Base-by-base conservation (phyloP, 2,797 vertebrate genomes). In the Sebastes iracundus region DNA sequence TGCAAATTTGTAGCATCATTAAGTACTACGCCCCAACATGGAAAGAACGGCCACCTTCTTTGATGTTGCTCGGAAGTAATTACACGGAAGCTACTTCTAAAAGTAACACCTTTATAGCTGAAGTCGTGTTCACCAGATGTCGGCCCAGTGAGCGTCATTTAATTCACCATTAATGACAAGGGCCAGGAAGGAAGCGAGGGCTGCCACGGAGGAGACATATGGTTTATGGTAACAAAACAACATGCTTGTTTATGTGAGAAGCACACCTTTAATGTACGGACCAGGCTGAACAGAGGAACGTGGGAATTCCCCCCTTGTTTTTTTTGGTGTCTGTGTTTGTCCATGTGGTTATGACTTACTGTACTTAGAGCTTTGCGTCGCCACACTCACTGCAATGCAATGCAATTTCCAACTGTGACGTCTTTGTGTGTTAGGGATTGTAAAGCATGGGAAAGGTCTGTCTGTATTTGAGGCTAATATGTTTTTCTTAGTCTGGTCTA, bases 131-230 rank as follows among this genome's bases (percentile, higher is more conserved):
- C 72, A 66, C 92, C 94, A 95, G 95, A 95, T 95, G 95, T 94
- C 71, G 33, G 80, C 73, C 68, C 80, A 56, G 84, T 75, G 67
- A 91, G 75, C 67, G 35, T 86, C 62, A 77, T 88, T 94, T 91
- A 85, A 91, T 94, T 85, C 74, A 1, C 87, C 74, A 92, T 93
- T 95, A 95, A 94, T 94, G 92, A 94, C 91, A 94, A 88, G 89
- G 83, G 73, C 70, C 82, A 89, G 90, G 83, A 90, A 90, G 91
- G 85, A 85, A 93, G 90, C 84, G 63, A 72, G 79, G 82, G 77
- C 61, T 61, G 84, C 75, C 27, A 35, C 55, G 63, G 72, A 90
- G 83, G 61, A 42, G 71, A 78, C 80, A 75, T 79, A 18, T 77
- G 86, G 82, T 92, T 92, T 82, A 88, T 7, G 6, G 85, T 25